Evolutionary conservation across 2,113 vertebrate species (phyloP).

Genomic region (Hydrolagus affinis): DNA sequence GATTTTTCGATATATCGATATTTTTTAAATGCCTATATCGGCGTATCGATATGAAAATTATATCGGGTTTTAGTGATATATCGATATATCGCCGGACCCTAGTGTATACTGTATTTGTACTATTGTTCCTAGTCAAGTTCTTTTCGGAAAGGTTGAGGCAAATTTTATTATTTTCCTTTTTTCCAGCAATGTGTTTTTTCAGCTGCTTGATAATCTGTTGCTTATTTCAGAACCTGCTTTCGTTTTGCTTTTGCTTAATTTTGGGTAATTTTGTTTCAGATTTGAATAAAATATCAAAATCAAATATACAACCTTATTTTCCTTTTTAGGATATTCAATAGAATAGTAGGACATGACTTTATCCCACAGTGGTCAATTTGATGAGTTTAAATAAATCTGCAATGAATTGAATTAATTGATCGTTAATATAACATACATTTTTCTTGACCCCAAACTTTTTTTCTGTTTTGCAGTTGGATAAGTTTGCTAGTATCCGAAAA

Average conservation of each 20-base stretch:
- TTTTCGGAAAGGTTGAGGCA: too few relatives aligned
- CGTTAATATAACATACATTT: not conserved
- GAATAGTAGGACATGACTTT: not conserved
- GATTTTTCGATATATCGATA: too few relatives aligned
- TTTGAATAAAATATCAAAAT: not conserved
- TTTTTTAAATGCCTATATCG: too few relatives aligned
- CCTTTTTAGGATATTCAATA: not conserved
- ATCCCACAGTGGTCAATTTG: not conserved
- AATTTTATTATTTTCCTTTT: not conserved
- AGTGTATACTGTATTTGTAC: too few relatives aligned
- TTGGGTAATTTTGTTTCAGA: not conserved
- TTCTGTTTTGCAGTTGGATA: slow-evolving; percentile 64
- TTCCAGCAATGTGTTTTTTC: not conserved
- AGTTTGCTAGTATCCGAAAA: slow-evolving; percentile 79
- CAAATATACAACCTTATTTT: not conserved
- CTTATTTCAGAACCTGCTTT: not conserved
- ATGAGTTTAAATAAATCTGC: not conserved
- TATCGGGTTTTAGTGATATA: too few relatives aligned
- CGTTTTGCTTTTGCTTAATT: not conserved
- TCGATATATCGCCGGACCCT: too few relatives aligned
- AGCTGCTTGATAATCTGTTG: not conserved
- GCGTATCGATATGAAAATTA: too few relatives aligned
- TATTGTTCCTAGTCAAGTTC: too few relatives aligned
- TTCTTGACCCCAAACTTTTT: slow-evolving; percentile 30
- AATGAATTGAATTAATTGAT: not conserved